Conservation (phyloP, 2,113 vertebrate species). For the Bolborhynchus lineola region DNA sequence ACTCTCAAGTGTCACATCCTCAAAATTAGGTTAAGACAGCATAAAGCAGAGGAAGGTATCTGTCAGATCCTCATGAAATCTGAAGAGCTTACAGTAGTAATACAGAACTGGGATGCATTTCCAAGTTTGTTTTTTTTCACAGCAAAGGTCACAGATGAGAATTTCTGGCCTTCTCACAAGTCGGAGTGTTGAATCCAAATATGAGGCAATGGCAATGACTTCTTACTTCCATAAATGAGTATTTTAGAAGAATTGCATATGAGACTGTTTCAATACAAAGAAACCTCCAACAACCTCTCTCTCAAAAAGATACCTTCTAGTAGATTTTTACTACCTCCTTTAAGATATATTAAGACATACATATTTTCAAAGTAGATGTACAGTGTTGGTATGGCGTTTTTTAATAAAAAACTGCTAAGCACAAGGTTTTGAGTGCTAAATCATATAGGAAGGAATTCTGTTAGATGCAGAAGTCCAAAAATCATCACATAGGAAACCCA, state of each 20-base stretch:
- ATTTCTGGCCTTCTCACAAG: neutral
- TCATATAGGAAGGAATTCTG: neutral
- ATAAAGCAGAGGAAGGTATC: neutral
- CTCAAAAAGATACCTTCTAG: neutral
- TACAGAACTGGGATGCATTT: neutral
- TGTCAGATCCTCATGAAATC: neutral
- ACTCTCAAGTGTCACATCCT: neutral
- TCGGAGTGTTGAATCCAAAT: neutral
- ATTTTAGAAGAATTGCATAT: accelerated
- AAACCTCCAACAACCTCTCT: neutral
- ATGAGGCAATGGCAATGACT: neutral
- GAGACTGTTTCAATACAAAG: neutral
- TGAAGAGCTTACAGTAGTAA: neutral
- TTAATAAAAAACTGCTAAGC: neutral
- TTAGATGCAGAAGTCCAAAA: neutral
- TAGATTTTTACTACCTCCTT: neutral
- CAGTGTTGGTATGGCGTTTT: neutral
- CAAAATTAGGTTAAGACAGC: neutral
- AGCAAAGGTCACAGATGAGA: neutral
- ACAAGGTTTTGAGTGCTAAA: neutral
- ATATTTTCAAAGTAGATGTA: neutral
- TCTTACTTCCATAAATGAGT: neutral
- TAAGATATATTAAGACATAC: neutral
- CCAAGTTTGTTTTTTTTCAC: neutral
- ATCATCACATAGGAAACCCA: neutral